phyloP scores from a whole-genome alignment of 2,888 invertebrate species.

The Diarsia rubi region DNA sequence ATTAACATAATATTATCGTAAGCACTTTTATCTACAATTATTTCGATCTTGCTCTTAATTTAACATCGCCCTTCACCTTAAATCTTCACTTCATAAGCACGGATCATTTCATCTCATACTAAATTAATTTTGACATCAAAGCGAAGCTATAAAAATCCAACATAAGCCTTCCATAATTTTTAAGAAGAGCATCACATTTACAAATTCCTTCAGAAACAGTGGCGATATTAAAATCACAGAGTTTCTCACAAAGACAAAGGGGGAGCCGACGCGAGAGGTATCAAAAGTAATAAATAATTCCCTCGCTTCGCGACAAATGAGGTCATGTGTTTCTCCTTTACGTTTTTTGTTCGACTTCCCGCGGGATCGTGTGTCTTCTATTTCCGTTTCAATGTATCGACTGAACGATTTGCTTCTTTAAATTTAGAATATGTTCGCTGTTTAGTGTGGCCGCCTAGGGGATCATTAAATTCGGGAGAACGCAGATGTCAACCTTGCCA shows the following conservation, averaged over 20 bases:
- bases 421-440: constrained; percentile 89
- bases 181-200: constrained; percentile 58
- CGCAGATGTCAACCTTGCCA: constrained; percentile 83
- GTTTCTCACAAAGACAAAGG: constrained; percentile 81
- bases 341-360: constrained; percentile 88
- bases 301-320: constrained; percentile 88
- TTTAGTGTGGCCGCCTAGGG: constrained; percentile 88
- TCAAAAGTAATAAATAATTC: constrained; percentile 90
- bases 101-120: constrained; percentile 30
- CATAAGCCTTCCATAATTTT: constrained; percentile 60
- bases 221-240: constrained; percentile 83
- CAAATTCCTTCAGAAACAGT: constrained; percentile 74
- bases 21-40: not conserved
- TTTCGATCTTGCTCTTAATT: constrained; percentile 19
- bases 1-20: not conserved
- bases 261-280: constrained; percentile 83
- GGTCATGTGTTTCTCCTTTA: constrained; percentile 90
- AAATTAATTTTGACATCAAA: constrained; percentile 59
- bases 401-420: constrained; percentile 89
- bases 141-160: constrained; percentile 48
- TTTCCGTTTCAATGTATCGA: constrained; percentile 89
- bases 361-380: constrained; percentile 90
- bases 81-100: constrained; percentile 39
- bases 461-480: constrained; percentile 84
- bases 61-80: constrained; percentile 37